Evolutionary conservation across 2,797 vertebrate species (phyloP), one percentile per base, ranked within the genome.

Genomic region (Melopsittacus undulatus): DNA sequence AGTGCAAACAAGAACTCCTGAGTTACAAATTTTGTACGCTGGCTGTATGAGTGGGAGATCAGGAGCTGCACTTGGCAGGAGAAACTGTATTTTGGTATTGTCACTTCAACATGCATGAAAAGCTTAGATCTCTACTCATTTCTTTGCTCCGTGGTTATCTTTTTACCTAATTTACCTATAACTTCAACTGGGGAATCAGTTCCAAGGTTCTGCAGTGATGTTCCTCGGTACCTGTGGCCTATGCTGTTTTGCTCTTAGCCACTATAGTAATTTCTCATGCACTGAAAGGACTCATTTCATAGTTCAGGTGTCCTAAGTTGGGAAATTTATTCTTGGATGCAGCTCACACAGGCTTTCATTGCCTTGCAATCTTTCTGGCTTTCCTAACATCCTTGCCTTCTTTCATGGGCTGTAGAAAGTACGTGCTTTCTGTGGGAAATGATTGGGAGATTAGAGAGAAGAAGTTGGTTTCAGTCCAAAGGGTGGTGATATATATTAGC

Each of bases 401-500:
- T 83, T 88, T 75, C 32, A 0, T 7, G 15, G 83, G 77, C 94
- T 90, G 42, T 76, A 82, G 83, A 86, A 83, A 89, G 74, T 68
- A 46, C 8, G 0, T 1, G 2, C 82, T 84, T 92, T 95, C 78
- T 93, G 64, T 95, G 91, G 68, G 96, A 96, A 94, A 77, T 19
- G 76, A 85, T 77, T 79, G 91, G 81, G 75, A 96, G 87, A 93
- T 94, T 89, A 68, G 70, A 94, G 88, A 90, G 64, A 69, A 90
- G 72, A 19, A 57, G 45, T 76, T 97, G 94, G 72, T 96, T 90
- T 43, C 38, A 36, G 5, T 92, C 91, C 94, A 96, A 94, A 91
- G 86, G 88, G 91, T 90, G 95, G 91, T 96, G 92, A 94, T 93
- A 43, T 91, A 49, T 52, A 77, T 94, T 94, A 94, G 77, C 63